Conservation (phyloP, 2,888 invertebrate species). For the Apamea sordens region DNA sequence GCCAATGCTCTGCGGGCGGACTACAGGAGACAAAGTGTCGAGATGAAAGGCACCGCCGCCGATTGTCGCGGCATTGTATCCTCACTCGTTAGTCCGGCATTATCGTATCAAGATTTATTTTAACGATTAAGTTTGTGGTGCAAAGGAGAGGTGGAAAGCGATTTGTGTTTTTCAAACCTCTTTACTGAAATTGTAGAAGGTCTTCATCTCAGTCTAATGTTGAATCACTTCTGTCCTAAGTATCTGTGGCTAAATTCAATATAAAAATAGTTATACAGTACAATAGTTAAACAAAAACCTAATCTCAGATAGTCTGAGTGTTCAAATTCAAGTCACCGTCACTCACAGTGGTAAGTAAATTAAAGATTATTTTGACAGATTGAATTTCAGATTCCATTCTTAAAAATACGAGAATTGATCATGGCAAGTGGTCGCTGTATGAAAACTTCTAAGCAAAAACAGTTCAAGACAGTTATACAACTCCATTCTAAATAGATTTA, state of each 20-base stretch:
- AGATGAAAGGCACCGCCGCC: conserved; percentile 88
- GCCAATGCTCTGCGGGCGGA: conserved; percentile 67
- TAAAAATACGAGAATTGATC: background rate
- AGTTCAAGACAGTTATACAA: background rate
- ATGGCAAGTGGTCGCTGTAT: too few species aligned
- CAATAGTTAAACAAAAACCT: background rate
- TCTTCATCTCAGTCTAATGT: background rate
- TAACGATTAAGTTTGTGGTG: conserved; percentile 83
- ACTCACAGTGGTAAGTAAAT: background rate
- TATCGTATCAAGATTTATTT: conserved; percentile 90
- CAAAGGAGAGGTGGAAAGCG: conserved; percentile 67
- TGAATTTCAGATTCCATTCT: background rate
- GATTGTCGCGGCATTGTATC: conserved; percentile 90
- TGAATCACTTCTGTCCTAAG: background rate
- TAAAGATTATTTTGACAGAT: background rate
- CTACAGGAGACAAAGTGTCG: conserved; percentile 87
- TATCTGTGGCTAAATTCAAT: background rate
- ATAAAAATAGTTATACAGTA: too few species aligned
- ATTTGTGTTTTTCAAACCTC: background rate
- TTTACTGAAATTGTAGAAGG: background rate
- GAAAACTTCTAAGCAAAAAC: too few species aligned
- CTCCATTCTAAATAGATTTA: background rate
- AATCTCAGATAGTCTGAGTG: background rate
- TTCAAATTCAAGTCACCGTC: background rate
- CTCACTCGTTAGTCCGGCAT: conserved; percentile 89